Percentiles rank a stretch among this genome's conserved stretches.
Evolutionary conservation across 2,113 vertebrate genomes (phyloP).

Genomic region (Orycteropus afer): DNA sequence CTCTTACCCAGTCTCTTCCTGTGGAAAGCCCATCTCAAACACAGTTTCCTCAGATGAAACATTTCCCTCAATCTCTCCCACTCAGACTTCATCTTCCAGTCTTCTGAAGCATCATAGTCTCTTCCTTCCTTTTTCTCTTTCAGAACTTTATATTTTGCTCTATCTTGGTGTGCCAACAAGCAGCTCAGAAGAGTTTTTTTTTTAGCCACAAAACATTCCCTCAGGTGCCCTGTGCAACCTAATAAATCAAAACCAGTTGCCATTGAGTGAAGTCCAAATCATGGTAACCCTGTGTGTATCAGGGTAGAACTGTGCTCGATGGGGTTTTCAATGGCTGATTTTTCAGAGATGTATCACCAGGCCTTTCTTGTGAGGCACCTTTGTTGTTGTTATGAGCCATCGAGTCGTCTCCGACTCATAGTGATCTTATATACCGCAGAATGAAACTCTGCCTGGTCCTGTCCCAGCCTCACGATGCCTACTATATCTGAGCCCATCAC

Average conservation of each 20-base stretch:
- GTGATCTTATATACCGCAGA: too few relatives aligned
- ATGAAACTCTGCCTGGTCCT: too few relatives aligned
- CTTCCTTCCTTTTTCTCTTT: too few relatives aligned
- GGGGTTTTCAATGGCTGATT: background rate
- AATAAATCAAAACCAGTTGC: background rate
- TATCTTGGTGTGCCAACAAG: background rate
- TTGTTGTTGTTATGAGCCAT: too few relatives aligned
- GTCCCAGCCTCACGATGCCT: too few relatives aligned
- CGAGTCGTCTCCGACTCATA: too few relatives aligned
- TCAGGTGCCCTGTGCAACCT: background rate
- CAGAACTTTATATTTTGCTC: background rate
- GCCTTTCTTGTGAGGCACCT: background rate
- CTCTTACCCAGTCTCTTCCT: background rate
- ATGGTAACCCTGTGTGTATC: background rate
- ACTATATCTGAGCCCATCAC: too few relatives aligned
- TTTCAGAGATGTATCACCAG: background rate
- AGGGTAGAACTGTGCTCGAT: background rate
- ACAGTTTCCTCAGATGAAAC: background rate
- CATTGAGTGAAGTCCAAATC: background rate
- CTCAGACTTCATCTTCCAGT: background rate
- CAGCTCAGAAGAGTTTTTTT: background rate
- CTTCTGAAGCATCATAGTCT: background rate
- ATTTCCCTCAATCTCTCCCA: background rate
- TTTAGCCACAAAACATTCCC: too few relatives aligned
- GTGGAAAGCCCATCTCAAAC: background rate